These are phyloP conservation scores for Bothrops jararaca DNA, from an alignment of 2,113 vertebrate species.

Conservation along the genomic window DNA sequence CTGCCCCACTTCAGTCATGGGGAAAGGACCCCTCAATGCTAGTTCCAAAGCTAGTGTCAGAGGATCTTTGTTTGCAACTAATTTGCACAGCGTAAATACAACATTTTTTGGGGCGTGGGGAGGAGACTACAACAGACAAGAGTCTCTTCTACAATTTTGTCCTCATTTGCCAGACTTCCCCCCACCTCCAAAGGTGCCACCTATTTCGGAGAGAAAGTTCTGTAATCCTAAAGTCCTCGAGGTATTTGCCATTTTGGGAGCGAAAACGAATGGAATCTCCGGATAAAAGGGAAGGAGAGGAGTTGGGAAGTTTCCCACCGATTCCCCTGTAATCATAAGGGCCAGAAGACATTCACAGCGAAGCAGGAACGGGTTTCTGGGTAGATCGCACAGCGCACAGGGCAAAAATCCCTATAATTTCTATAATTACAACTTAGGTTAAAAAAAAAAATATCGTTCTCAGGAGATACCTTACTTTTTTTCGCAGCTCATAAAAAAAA, in stretches of 20 bases:
- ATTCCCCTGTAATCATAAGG: not conserved
- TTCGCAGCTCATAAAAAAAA: not conserved
- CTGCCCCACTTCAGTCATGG: not conserved
- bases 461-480: not conserved
- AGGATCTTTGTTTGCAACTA: not conserved
- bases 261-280: not conserved
- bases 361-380: not conserved
- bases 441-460: not conserved
- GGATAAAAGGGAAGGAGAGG: not conserved
- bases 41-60: not conserved
- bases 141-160: not conserved
- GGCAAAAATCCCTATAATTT: not conserved
- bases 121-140: not conserved
- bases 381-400: not conserved
- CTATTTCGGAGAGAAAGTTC: not conserved
- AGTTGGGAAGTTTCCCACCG: not conserved
- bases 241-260: no score
- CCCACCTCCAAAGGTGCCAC: not conserved
- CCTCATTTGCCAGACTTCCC: not conserved
- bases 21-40: not conserved
- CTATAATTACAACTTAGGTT: not conserved
- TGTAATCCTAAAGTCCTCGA: not conserved
- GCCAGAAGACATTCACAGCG: not conserved
- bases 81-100: not conserved
- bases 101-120: not conserved